These are phyloP conservation scores for Laticauda colubrina DNA, from an alignment of 2,113 vertebrate genomes.

Conservation along the genomic window DNA sequence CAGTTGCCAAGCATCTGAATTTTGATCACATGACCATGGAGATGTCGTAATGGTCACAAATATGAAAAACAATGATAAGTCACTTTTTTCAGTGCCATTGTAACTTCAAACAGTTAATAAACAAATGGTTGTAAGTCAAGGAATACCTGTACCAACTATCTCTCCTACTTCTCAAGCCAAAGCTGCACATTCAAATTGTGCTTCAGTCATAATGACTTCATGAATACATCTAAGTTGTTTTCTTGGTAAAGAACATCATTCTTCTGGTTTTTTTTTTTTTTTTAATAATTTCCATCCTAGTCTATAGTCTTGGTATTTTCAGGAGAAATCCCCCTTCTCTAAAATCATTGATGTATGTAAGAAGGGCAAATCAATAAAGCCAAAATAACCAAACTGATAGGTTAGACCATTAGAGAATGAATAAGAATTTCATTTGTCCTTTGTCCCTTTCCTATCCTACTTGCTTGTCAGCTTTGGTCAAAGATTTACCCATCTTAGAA, in stretches of 20 bases:
- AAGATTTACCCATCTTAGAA: no score
- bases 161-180: background rate
- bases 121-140: background rate
- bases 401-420: no score
- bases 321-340: background rate
- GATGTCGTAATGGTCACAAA: background rate
- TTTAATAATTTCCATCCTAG: background rate
- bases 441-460: no score
- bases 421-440: no score
- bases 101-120: background rate
- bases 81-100: background rate
- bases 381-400: no score
- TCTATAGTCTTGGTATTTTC: background rate
- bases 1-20: background rate
- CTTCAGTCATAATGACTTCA: background rate
- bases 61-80: background rate
- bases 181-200: background rate
- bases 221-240: background rate
- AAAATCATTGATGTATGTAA: no score
- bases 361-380: no score
- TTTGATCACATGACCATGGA: background rate
- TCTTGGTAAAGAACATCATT: background rate
- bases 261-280: background rate
- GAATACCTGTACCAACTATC: background rate
- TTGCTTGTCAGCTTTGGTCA: no score